Conservation (phyloP, 2,888 invertebrate genomes). For the Apocheima hispidaria region DNA sequence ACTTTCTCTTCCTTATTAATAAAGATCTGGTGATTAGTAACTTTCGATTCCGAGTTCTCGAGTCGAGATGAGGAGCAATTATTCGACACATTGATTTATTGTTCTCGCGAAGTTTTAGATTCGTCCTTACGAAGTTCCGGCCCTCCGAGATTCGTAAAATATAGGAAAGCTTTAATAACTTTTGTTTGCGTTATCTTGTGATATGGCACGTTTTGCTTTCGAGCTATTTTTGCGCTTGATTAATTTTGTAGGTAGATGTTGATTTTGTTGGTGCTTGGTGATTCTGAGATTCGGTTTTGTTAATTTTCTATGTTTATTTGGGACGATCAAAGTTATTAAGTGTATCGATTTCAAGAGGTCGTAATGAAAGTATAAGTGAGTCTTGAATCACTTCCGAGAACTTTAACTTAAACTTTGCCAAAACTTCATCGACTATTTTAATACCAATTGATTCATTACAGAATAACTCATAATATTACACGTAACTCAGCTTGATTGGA, state of each 20-base stretch:
- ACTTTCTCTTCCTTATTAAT: conserved; percentile 67
- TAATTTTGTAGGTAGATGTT: conserved; percentile 31
- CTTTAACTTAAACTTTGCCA: too few species aligned
- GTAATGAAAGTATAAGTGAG: background rate
- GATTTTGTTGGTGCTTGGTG: conserved; percentile 11
- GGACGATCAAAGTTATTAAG: background rate
- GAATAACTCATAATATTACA: too few species aligned
- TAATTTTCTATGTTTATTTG: background rate
- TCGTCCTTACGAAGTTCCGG: conserved; percentile 60
- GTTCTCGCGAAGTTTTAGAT: conserved; percentile 54
- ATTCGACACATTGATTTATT: conserved; percentile 85
- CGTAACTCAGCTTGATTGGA: too few species aligned
- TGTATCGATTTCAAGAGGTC: background rate
- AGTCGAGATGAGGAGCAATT: conserved; percentile 70
- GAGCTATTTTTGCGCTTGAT: conserved; percentile 34
- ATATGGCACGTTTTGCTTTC: conserved; percentile 67
- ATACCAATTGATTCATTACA: too few species aligned
- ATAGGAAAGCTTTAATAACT: conserved; percentile 59
- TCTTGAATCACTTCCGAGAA: too few species aligned
- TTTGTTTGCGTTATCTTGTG: conserved; percentile 58
- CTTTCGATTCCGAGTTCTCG: conserved; percentile 73
- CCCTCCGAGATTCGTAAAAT: conserved; percentile 48
- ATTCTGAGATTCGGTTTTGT: background rate
- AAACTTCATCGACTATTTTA: too few species aligned
- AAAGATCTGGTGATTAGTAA: conserved; percentile 79